Conservation (phyloP, 1,140 invertebrate species). For the Teleogryllus occipitalis region DNA sequence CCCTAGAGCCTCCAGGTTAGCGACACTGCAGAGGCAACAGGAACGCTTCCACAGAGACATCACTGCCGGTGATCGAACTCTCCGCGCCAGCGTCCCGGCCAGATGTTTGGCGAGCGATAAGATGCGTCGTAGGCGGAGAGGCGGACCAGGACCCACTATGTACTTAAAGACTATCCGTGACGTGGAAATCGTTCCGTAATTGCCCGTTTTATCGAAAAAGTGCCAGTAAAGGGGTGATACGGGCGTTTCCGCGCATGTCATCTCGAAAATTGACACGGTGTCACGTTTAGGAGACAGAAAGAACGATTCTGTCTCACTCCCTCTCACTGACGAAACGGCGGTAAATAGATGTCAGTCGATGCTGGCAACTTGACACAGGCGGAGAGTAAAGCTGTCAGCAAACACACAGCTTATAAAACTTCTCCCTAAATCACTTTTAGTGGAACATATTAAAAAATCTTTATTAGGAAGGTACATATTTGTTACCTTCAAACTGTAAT, state of each 20-base stretch:
- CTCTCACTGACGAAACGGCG: too few species aligned
- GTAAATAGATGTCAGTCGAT: neutral
- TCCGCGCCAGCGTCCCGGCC: too few species aligned
- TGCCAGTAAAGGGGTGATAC: neutral
- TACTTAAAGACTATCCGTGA: neutral
- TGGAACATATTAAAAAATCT: conserved; percentile 2
- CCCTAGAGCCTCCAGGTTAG: too few species aligned
- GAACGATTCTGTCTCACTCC: too few species aligned
- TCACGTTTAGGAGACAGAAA: neutral
- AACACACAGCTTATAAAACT: neutral
- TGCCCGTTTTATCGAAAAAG: neutral
- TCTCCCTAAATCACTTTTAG: neutral
- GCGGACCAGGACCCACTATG: too few species aligned
- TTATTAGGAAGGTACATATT: conserved; percentile 2
- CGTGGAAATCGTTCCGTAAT: neutral
- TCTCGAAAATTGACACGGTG: neutral
- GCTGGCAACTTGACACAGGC: neutral
- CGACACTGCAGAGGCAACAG: too few species aligned
- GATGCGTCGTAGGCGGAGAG: neutral
- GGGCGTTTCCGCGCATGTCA: neutral
- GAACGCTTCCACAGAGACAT: too few species aligned
- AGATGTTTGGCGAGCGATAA: neutral
- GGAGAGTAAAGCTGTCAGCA: neutral
- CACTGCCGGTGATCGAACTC: too few species aligned
- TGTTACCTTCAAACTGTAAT: conserved; percentile 1